Evolutionary conservation across 2,888 invertebrate genomes (phyloP).

Genomic region (Dexiosoma caninum): DNA sequence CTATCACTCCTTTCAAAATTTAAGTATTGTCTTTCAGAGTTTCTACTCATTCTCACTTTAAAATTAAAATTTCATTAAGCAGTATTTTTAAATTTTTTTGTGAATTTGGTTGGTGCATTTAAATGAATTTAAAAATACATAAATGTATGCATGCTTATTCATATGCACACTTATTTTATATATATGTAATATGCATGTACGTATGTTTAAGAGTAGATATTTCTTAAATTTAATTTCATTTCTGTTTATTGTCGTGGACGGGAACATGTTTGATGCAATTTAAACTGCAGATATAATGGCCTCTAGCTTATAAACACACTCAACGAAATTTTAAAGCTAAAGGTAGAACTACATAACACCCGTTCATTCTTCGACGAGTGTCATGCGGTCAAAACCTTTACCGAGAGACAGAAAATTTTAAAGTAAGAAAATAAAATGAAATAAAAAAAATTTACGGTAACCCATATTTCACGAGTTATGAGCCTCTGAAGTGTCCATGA

Average conservation of each 20-base stretch:
- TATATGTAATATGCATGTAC: no score
- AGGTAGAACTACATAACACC: background rate
- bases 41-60: background rate
- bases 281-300: constrained; percentile 18
- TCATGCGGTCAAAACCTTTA: no score
- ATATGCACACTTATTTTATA: background rate
- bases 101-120: constrained; percentile 6
- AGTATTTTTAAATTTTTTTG: background rate
- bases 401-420: no score
- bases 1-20: background rate
- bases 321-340: background rate
- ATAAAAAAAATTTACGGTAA: no score
- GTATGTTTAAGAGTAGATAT: background rate
- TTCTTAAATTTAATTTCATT: constrained; percentile 31
- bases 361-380: no score
- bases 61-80: constrained; percentile 9
- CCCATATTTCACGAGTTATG: no score
- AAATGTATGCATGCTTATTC: no score
- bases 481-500: no score
- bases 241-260: constrained; percentile 21
- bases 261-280: constrained; percentile 23
- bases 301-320: background rate
- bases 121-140: no score
- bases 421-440: no score
- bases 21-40: constrained; percentile 1